Evolutionary conservation across 2,888 invertebrate species (phyloP).

Genomic region (Ornithoptera alexandrae): DNA sequence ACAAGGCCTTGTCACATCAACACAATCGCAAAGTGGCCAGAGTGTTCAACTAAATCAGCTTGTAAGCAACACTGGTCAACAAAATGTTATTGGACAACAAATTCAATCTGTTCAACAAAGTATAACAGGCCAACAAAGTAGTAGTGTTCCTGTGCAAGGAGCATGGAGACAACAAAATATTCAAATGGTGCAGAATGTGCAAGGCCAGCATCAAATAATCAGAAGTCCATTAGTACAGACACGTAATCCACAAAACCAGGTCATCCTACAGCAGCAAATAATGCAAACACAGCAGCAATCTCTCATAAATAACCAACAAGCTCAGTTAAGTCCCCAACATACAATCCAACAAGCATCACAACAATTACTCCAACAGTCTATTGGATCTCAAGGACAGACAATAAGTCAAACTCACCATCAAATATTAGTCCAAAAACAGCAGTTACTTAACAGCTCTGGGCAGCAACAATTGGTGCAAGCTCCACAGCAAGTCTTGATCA

Average conservation of each 20-base stretch:
- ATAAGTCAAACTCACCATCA: slow-evolving; percentile 75
- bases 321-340: slow-evolving; percentile 77
- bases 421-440: slow-evolving; percentile 78
- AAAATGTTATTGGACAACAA: slow-evolving; percentile 71
- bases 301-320: slow-evolving; percentile 68
- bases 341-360: slow-evolving; percentile 77
- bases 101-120: slow-evolving; percentile 74
- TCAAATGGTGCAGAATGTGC: slow-evolving; percentile 76
- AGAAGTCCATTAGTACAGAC: slow-evolving; percentile 71
- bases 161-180: slow-evolving; percentile 76
- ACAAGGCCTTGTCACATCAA: slow-evolving; percentile 62
- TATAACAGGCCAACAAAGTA: slow-evolving; percentile 63
- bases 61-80: slow-evolving; percentile 62
- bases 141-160: slow-evolving; percentile 62
- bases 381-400: slow-evolving; percentile 76
- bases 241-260: slow-evolving; percentile 74
- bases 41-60: slow-evolving; percentile 72
- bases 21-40: slow-evolving; percentile 61
- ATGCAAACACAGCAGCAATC: slow-evolving; percentile 77
- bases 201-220: slow-evolving; percentile 76
- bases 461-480: slow-evolving; percentile 75
- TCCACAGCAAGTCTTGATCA: slow-evolving; percentile 76
- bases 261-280: slow-evolving; percentile 79
- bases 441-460: slow-evolving; percentile 77
- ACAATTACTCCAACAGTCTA: slow-evolving; percentile 81